Conservation (phyloP, 2,888 invertebrate genomes). For the Tetragonula carbonaria region DNA sequence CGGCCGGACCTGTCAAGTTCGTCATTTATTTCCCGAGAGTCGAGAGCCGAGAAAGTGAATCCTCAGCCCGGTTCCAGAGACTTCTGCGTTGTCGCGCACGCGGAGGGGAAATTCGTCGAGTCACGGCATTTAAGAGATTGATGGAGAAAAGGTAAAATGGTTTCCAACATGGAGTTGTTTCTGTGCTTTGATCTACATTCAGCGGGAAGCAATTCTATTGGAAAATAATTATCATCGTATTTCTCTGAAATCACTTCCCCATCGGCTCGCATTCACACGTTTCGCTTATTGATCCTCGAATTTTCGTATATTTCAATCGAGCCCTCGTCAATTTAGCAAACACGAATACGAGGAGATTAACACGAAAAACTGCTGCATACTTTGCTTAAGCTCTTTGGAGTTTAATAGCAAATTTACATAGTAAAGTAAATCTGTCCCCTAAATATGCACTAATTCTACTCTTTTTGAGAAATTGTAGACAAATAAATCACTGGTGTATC, state of each 20-base stretch:
- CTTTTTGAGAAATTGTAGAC: constrained; percentile 39
- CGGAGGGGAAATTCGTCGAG: constrained; percentile 46
- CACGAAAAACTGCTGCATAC: too few species aligned
- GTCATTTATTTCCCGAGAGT: constrained; percentile 77
- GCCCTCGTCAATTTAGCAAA: too few species aligned
- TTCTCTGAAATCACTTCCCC: neutral
- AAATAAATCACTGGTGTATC: constrained; percentile 7
- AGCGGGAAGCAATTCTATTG: neutral
- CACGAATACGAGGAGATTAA: too few species aligned
- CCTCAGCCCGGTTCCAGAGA: constrained; percentile 45
- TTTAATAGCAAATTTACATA: too few species aligned
- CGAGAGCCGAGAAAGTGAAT: constrained; percentile 65
- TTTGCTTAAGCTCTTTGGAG: too few species aligned
- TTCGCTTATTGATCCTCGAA: neutral
- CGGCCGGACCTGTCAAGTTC: constrained; percentile 72
- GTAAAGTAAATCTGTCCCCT: too few species aligned
- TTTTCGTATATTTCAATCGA: too few species aligned
- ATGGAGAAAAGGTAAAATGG: constrained; percentile 35
- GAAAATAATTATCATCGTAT: neutral
- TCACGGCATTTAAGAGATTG: constrained; percentile 14
- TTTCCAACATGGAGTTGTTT: neutral
- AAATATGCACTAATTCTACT: neutral
- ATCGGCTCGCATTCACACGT: neutral
- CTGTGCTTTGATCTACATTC: neutral
- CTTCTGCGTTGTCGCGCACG: constrained; percentile 53